phyloP scores from a whole-genome alignment of 2,113 vertebrate species.

The Candoia aspera region DNA sequence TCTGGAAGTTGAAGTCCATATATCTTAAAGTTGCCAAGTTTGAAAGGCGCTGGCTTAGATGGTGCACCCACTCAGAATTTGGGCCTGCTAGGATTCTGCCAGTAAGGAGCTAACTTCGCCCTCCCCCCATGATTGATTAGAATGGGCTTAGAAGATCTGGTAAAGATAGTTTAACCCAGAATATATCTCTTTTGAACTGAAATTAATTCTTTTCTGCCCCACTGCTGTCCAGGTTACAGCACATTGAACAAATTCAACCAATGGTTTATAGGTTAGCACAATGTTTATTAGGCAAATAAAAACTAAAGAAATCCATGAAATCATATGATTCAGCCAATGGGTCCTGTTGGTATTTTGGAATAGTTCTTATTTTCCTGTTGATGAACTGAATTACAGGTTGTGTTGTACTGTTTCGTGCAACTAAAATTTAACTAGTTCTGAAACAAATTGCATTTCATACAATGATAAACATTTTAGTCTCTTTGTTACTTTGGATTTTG shows the following conservation, averaged over 20 bases:
- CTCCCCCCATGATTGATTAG: background rate
- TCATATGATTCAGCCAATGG: background rate
- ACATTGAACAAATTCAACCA: background rate
- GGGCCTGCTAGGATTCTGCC: background rate
- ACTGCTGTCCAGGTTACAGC: background rate
- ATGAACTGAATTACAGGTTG: background rate
- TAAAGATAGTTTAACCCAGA: background rate
- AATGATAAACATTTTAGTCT: background rate
- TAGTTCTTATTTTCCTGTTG: background rate
- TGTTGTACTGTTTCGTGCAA: rapidly evolving
- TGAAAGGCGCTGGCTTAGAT: background rate
- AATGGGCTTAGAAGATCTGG: background rate
- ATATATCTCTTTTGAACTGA: background rate
- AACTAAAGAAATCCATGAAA: background rate
- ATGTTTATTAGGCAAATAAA: background rate
- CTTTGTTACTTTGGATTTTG: background rate
- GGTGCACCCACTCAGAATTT: background rate
- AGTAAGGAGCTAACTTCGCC: background rate
- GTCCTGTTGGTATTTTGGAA: background rate
- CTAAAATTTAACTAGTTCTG: conserved; percentile 14
- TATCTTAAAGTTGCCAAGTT: background rate
- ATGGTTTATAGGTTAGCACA: background rate
- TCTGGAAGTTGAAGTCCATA: background rate
- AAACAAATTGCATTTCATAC: background rate
- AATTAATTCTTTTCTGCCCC: background rate